Evolutionary conservation across 2,888 invertebrate species (phyloP).

Genomic region (Netelia inedita): DNA sequence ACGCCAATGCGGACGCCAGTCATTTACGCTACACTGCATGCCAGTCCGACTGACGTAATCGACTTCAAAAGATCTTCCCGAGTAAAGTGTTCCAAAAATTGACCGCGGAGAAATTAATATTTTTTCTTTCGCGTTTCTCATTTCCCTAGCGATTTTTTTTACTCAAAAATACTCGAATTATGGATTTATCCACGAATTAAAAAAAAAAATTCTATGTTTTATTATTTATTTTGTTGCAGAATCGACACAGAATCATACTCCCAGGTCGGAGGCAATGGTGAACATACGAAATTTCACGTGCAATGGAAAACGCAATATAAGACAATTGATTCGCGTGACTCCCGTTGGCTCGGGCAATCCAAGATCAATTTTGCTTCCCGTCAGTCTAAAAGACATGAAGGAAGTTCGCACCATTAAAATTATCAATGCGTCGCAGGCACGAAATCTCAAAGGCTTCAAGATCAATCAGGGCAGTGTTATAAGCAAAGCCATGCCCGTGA

Average conservation of each 20-base stretch:
- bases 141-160: not conserved
- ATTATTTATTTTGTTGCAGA: slow-evolving; percentile 69
- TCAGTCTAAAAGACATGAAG: slow-evolving; percentile 90
- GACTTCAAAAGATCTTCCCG: not conserved
- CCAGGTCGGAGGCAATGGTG: slow-evolving; percentile 74
- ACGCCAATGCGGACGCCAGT: slow-evolving; percentile 31
- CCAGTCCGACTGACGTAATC: slow-evolving; percentile 41
- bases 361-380: slow-evolving; percentile 90
- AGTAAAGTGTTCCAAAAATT: not conserved
- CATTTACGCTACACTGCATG: slow-evolving; percentile 19
- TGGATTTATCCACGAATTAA: not conserved
- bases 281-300: slow-evolving; percentile 78
- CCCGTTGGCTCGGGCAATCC: slow-evolving; percentile 84
- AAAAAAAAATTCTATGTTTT: not conserved
- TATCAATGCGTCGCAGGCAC: slow-evolving; percentile 87
- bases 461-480: slow-evolving; percentile 80
- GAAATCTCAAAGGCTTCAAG: slow-evolving; percentile 81
- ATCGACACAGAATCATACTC: slow-evolving; percentile 69
- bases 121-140: not conserved
- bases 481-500: slow-evolving; percentile 80
- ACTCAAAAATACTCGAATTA: not conserved
- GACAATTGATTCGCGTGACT: slow-evolving; percentile 83
- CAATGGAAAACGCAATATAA: slow-evolving; percentile 79
- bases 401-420: slow-evolving; percentile 91
- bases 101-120: not conserved